phyloP scores from a whole-genome alignment of 2,888 invertebrate species.

The Thumatha senex region DNA sequence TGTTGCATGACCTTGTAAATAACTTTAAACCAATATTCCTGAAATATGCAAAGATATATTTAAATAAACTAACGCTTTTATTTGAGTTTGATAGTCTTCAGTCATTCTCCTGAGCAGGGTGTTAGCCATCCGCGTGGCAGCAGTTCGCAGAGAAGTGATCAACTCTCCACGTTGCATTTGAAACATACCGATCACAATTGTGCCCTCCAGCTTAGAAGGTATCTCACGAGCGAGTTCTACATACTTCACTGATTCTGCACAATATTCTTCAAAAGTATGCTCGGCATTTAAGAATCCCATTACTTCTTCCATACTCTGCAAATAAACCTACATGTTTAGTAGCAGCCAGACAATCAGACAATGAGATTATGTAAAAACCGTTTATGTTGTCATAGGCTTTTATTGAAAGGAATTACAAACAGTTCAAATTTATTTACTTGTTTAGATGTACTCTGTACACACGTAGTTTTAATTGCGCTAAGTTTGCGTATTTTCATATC shows the following conservation, averaged over 20 bases:
- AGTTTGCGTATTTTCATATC: too few relatives aligned
- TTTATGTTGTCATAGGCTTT: too few relatives aligned
- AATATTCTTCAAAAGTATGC: constrained; percentile 86
- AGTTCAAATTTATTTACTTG: too few relatives aligned
- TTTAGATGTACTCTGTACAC: too few relatives aligned
- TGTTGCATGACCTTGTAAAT: too few relatives aligned
- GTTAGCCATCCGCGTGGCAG: constrained; percentile 87
- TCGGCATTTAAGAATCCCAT: constrained; percentile 86
- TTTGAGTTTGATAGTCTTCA: constrained; percentile 90
- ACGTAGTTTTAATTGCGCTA: too few relatives aligned
- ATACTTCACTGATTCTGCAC: constrained; percentile 84
- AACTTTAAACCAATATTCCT: too few relatives aligned
- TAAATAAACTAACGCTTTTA: constrained; percentile 85
- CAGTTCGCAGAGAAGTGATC: constrained; percentile 86
- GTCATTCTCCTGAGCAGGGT: constrained; percentile 89
- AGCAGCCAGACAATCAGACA: too few relatives aligned
- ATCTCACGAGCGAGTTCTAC: constrained; percentile 85
- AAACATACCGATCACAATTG: constrained; percentile 92
- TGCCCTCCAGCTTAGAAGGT: constrained; percentile 83
- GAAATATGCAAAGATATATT: not conserved
- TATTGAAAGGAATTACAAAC: too few relatives aligned
- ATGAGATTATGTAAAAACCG: not conserved
- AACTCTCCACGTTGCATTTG: constrained; percentile 92
- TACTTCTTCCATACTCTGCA: constrained; percentile 84
- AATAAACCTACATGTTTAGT: too few relatives aligned